A percentile compares a stretch with the other conserved stretches of the same genome.
phyloP scores from a whole-genome alignment of 2,888 invertebrate species.

The Isoperla grammatica region DNA sequence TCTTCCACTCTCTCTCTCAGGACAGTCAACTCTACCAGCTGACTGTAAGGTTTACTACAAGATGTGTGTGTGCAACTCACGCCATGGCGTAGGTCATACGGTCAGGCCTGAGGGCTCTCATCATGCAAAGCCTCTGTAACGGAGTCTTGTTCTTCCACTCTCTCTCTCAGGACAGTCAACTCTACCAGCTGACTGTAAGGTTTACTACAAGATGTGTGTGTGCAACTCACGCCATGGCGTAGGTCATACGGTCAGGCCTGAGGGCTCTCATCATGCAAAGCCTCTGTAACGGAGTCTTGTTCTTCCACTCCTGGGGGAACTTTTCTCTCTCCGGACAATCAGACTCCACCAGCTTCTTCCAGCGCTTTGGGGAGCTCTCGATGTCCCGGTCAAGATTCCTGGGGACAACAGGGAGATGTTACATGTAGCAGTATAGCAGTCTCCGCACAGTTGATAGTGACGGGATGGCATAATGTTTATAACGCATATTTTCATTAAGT shows the following conservation, averaged over 20 bases:
- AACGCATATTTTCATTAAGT: too few relatives aligned
- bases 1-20: slow-evolving; percentile 99
- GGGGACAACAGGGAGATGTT: too few relatives aligned
- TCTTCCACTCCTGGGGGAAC: slow-evolving; percentile 98
- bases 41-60: too few relatives aligned
- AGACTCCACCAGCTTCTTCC: slow-evolving; percentile 95
- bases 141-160: slow-evolving; percentile 97
- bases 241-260: slow-evolving; percentile 93
- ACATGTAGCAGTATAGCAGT: too few relatives aligned
- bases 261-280: slow-evolving; percentile 94
- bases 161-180: slow-evolving; percentile 91
- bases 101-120: slow-evolving; percentile 89
- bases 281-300: slow-evolving; percentile 85
- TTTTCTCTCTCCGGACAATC: slow-evolving; percentile 95
- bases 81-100: slow-evolving; percentile 94
- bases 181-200: slow-evolving; percentile 94
- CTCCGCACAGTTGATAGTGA: too few relatives aligned
- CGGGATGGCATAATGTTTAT: too few relatives aligned
- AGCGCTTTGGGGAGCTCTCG: slow-evolving; percentile 91
- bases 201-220: too few relatives aligned
- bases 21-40: too few relatives aligned
- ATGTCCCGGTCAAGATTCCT: slow-evolving; percentile 92
- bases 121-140: slow-evolving; percentile 90
- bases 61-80: slow-evolving; percentile 55
- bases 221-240: slow-evolving; percentile 73